These are phyloP conservation scores for Chaetogeoica ovagalla DNA, from an alignment of 2,888 invertebrate species.

Conservation along the genomic window DNA sequence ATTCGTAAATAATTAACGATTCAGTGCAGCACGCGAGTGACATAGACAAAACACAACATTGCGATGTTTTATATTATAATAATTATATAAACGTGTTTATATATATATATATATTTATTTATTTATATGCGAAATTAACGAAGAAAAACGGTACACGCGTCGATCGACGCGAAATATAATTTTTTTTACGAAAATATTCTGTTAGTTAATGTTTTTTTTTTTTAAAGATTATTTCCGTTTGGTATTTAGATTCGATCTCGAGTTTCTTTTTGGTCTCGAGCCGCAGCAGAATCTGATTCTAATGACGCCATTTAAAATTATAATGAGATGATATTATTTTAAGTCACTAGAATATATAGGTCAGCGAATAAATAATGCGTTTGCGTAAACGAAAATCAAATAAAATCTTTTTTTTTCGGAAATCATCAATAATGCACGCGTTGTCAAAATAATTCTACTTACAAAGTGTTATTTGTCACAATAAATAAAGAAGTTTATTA, in stretches of 20 bases:
- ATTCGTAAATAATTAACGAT: constrained; percentile 11
- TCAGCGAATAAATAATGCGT: neutral
- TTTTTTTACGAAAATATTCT: neutral
- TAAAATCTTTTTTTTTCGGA: constrained; percentile 5
- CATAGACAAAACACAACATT: no score
- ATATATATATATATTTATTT: no score
- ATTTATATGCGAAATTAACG: neutral
- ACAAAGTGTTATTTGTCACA: no score
- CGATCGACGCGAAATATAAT: neutral
- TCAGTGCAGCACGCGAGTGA: neutral
- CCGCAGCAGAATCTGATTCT: neutral
- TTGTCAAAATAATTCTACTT: neutral
- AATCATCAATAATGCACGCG: neutral
- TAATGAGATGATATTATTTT: neutral
- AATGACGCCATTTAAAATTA: neutral
- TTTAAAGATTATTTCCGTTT: neutral
- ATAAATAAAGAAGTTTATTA: no score
- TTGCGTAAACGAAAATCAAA: neutral
- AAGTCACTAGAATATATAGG: neutral
- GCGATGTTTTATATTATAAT: neutral
- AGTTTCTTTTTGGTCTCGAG: neutral
- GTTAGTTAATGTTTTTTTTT: neutral
- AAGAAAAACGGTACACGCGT: neutral
- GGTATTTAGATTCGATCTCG: neutral
- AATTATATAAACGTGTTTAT: constrained; percentile 1